These are phyloP conservation scores for Mythimna impura DNA, from an alignment of 2,888 invertebrate species.

Conservation along the genomic window DNA sequence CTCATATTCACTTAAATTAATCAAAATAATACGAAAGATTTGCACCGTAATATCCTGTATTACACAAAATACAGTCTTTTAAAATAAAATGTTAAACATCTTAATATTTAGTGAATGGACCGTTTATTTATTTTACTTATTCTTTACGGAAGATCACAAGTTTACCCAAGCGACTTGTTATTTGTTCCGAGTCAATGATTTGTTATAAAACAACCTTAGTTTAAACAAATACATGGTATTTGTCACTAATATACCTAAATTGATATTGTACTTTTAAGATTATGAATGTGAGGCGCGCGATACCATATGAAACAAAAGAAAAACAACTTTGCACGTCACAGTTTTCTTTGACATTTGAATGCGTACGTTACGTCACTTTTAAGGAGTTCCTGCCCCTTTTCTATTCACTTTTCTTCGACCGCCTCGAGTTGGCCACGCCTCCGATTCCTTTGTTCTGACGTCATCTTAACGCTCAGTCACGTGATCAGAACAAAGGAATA, in stretches of 20 bases:
- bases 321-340: neutral
- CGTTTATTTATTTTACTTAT: constrained; percentile 57
- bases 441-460: too few species aligned
- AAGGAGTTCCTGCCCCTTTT: too few species aligned
- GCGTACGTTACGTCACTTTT: neutral
- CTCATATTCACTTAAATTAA: neutral
- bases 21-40: neutral
- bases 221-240: constrained; percentile 64
- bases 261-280: constrained; percentile 62
- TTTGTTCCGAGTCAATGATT: constrained; percentile 76
- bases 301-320: neutral
- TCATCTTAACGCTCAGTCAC: too few species aligned
- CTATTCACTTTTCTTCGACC: too few species aligned
- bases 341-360: neutral
- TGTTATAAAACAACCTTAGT: constrained; percentile 68
- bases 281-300: neutral
- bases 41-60: neutral
- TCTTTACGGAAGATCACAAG: constrained; percentile 65
- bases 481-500: too few species aligned
- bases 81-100: constrained; percentile 47
- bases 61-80: constrained; percentile 14
- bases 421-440: too few species aligned
- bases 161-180: constrained; percentile 70
- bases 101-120: constrained; percentile 51
- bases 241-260: constrained; percentile 50